phyloP scores from a whole-genome alignment of 2,113 vertebrate species.

The Protobothrops flavoviridis region DNA sequence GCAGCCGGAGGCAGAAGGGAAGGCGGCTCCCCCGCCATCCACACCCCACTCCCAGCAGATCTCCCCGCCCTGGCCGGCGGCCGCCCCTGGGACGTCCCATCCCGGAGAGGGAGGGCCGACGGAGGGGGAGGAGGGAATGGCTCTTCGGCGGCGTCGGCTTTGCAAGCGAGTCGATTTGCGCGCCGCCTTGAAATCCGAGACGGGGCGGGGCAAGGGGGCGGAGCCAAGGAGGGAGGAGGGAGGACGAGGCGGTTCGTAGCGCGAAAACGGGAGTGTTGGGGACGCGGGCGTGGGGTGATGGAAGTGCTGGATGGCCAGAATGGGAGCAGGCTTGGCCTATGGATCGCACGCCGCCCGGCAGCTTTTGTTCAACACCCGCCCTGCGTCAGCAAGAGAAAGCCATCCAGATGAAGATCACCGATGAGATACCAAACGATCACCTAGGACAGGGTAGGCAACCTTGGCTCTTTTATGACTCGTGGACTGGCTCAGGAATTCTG shows the following conservation, averaged over 20 bases:
- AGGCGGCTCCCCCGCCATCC: slow-evolving; percentile 27
- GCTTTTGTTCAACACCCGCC: background rate
- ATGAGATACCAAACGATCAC: background rate
- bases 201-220: background rate
- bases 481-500: too few relatives aligned
- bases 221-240: background rate
- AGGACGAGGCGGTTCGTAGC: background rate
- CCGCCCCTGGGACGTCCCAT: slow-evolving; percentile 37
- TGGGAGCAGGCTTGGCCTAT: background rate
- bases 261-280: background rate
- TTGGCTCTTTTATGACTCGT: too few relatives aligned
- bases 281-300: background rate
- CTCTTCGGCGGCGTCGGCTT: background rate
- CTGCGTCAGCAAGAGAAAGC: background rate
- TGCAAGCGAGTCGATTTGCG: background rate
- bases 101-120: slow-evolving; percentile 9
- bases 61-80: slow-evolving; percentile 23
- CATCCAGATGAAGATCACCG: background rate
- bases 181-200: slow-evolving; percentile 23
- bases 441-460: background rate
- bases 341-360: background rate
- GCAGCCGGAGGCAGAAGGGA: slow-evolving; percentile 12
- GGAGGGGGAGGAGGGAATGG: background rate
- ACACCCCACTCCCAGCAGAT: slow-evolving; percentile 32
- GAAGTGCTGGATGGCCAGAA: background rate